Base-by-base conservation (phyloP, 2,113 vertebrate species). In the Egretta garzetta region DNA sequence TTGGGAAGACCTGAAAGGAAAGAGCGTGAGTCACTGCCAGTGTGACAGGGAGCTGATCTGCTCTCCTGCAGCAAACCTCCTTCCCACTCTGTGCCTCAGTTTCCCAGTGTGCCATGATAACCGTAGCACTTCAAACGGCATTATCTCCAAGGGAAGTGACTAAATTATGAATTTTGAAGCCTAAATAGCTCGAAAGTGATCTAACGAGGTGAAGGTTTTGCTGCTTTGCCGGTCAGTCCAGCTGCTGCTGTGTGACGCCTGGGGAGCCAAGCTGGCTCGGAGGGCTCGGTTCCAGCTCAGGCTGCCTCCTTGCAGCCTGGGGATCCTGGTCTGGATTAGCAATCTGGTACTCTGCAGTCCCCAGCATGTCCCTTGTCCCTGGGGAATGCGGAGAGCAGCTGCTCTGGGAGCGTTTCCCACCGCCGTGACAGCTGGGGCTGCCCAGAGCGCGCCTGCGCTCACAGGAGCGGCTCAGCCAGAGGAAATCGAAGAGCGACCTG, bases 341-440 rank as follows among this genome's bases (percentile, higher is more conserved):
- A 94, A 0, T 93, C 88, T 86, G 96, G 68, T 82, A 52, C 58
- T 91, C 17, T 35, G 71, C 47, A 9, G 75, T 55, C 81, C 58
- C 52, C 30, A 3, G 52, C 66, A 8, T 22, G 30, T 84, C 64
- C 70, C 77, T 59, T 64, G 50, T 94, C 84, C 76, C 63, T 0
- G 0, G n/a, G 53, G 74, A 88, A 13, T 1, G 1, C 0, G 1
- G 77, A 47, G 74, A 93, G 81, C 96, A 96, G 92, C 92, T 95
- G 96, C 81, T 67, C 56, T 24, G 56, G 66, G 87, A 94, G 30
- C 6, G 0, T 58, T 90, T 70, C 88, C 72, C 67, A 49, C 33
- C 1, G 6, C 67, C 0, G 8, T 52, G 93, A 86, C 95, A 97
- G 95, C 92, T 96, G 95, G 71, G 77, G 74, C 88, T 82, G 81